Conservation (phyloP, 2,113 vertebrate genomes). For the Megalops atlanticus region DNA sequence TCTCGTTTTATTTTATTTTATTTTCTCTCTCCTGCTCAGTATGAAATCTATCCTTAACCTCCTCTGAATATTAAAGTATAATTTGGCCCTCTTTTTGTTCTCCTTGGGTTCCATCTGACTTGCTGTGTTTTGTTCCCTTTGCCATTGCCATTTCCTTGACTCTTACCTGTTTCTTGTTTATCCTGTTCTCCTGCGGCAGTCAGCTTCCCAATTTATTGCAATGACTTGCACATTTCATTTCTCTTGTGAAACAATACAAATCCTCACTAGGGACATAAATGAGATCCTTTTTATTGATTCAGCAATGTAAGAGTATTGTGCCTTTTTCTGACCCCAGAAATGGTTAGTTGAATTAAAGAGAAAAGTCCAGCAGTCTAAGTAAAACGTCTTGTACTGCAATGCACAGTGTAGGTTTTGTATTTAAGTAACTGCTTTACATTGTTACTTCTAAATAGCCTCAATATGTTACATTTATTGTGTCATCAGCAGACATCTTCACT, state of each 20-base stretch:
- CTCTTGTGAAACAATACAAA: background rate
- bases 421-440: background rate
- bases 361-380: background rate
- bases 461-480: background rate
- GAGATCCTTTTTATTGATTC: constrained; percentile 2
- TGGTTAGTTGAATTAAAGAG: background rate
- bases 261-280: background rate
- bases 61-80: background rate
- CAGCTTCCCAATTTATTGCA: background rate
- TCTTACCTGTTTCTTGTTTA: background rate
- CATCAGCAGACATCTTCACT: background rate
- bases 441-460: background rate
- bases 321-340: background rate
- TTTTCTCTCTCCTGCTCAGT: no score
- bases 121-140: no score
- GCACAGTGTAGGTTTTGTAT: background rate
- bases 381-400: background rate
- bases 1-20: background rate
- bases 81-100: background rate
- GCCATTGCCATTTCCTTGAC: background rate
- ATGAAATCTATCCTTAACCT: no score
- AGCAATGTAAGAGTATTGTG: background rate
- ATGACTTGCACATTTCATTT: background rate
- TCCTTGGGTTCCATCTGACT: background rate
- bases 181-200: background rate